These are phyloP conservation scores for Timandra comae DNA, from an alignment of 2,888 invertebrate species.

Conservation along the genomic window DNA sequence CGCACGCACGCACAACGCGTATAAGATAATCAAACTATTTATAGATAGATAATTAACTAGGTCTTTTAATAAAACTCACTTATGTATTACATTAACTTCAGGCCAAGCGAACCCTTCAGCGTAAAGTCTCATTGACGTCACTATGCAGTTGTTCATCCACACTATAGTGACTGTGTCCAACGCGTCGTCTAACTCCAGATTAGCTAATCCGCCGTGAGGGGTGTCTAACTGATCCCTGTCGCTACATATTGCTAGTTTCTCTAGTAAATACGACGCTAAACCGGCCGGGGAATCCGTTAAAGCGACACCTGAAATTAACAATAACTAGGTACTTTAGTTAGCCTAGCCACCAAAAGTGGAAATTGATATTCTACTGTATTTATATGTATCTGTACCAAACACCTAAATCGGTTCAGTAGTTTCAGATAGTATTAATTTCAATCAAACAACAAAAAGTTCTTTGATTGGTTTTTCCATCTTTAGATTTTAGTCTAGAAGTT, in stretches of 20 bases:
- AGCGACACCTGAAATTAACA: constrained; percentile 80
- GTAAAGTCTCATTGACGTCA: constrained; percentile 85
- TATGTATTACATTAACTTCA: constrained; percentile 36
- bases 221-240: constrained; percentile 74
- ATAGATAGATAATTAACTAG: not conserved
- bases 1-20: too few species aligned
- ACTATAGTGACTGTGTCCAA: constrained; percentile 89
- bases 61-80: too few species aligned
- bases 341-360: too few species aligned
- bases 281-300: constrained; percentile 88
- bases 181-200: constrained; percentile 81
- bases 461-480: not conserved
- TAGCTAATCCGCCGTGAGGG: constrained; percentile 81
- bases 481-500: not conserved
- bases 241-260: constrained; percentile 87
- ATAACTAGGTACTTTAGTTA: too few species aligned
- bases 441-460: not conserved
- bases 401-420: too few species aligned
- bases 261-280: constrained; percentile 90
- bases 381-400: not conserved
- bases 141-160: constrained; percentile 86
- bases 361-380: too few species aligned
- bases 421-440: too few species aligned
- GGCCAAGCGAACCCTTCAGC: constrained; percentile 72
- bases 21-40: too few species aligned